These are phyloP conservation scores for Thunnus thynnus DNA, from an alignment of 2,113 vertebrate species.

Conservation along the genomic window DNA sequence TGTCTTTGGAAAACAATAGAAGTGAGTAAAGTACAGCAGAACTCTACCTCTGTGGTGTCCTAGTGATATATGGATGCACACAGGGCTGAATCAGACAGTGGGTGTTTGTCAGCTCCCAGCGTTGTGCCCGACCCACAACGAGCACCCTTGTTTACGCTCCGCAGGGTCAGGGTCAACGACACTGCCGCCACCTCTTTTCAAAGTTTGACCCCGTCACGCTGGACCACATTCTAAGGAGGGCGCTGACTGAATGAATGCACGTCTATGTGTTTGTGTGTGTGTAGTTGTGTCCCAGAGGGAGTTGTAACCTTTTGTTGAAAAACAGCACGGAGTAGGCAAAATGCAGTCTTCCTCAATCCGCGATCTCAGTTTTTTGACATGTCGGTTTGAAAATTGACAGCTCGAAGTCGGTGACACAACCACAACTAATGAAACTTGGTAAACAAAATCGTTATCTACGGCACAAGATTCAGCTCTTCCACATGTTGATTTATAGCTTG, in stretches of 20 bases:
- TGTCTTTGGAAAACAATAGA: constrained; percentile 80
- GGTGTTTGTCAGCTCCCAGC: constrained; percentile 30
- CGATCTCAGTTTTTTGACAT: constrained; percentile 39
- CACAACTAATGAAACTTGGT: constrained; percentile 40
- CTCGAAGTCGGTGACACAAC: constrained; percentile 48
- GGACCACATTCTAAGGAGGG: constrained; percentile 24
- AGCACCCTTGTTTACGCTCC: constrained; percentile 26
- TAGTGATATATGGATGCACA: constrained; percentile 9
- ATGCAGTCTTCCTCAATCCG: not conserved
- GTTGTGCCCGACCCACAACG: constrained; percentile 14
- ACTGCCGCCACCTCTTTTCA: constrained; percentile 35
- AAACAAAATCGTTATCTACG: constrained; percentile 42
- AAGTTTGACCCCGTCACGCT: constrained; percentile 54
- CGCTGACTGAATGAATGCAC: constrained; percentile 19
- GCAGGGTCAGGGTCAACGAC: constrained; percentile 53
- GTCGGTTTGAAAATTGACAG: constrained; percentile 29
- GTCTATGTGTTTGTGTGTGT: constrained; percentile 12
- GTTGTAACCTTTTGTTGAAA: constrained; percentile 32
- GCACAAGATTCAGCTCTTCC: constrained; percentile 38
- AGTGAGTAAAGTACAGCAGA: constrained; percentile 55
- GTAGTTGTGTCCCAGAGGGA: constrained; percentile 19
- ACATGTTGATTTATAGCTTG: constrained; percentile 47
- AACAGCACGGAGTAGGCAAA: constrained; percentile 11
- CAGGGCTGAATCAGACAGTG: constrained; percentile 29
- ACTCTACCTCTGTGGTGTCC: constrained; percentile 24